These are phyloP conservation scores for Melanchra persicariae DNA, from an alignment of 2,888 invertebrate genomes.

Conservation along the genomic window DNA sequence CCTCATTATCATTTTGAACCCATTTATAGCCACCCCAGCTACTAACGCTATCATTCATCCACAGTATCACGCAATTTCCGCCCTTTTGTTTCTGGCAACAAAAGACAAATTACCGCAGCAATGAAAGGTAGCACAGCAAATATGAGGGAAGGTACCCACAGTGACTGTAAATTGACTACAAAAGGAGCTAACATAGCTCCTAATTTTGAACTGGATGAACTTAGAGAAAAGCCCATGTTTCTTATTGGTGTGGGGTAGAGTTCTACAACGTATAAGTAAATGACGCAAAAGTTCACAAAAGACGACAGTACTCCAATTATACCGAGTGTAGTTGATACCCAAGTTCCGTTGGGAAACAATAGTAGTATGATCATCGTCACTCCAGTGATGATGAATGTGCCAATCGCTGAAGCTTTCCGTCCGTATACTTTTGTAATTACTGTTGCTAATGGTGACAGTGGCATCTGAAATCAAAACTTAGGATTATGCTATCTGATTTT, in stretches of 20 bases:
- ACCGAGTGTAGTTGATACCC: constrained; percentile 68
- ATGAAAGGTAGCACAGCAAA: constrained; percentile 75
- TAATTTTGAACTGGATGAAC: constrained; percentile 73
- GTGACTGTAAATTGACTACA: constrained; percentile 72
- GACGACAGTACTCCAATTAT: constrained; percentile 67
- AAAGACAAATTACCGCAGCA: constrained; percentile 71
- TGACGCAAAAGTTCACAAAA: constrained; percentile 65
- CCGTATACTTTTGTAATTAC: constrained; percentile 71
- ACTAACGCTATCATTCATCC: constrained; percentile 60
- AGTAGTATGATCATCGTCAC: constrained; percentile 69
- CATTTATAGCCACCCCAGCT: constrained; percentile 44
- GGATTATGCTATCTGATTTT: background rate
- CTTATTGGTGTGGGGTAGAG: constrained; percentile 80
- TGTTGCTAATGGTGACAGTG: constrained; percentile 66
- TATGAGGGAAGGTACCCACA: constrained; percentile 76
- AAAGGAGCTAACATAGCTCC: constrained; percentile 80
- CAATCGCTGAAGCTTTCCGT: constrained; percentile 69
- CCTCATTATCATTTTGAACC: constrained; percentile 50
- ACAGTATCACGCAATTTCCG: constrained; percentile 75
- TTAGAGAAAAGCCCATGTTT: constrained; percentile 77
- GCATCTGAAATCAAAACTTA: constrained; percentile 73
- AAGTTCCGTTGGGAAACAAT: constrained; percentile 69
- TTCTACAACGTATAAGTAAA: constrained; percentile 75
- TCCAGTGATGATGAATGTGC: constrained; percentile 61
- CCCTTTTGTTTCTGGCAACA: constrained; percentile 80